Evolutionary conservation across 2,797 vertebrate species (phyloP), one percentile per base, ranked within the genome.

Genomic region (Anableps anableps): DNA sequence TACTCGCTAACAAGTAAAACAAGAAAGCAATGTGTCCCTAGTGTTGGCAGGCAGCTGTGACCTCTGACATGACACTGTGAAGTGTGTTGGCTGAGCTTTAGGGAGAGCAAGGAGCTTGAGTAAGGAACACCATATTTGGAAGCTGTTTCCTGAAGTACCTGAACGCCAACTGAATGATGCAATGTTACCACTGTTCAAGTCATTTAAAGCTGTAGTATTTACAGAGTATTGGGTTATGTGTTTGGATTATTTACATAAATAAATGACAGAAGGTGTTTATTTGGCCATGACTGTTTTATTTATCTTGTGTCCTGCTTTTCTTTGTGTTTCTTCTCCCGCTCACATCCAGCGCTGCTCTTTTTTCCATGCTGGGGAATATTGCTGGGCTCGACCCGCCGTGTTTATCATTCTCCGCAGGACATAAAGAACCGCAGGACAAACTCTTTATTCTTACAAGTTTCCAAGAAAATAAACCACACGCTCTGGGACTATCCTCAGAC

Each of bases 371-470:
- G 50, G 66, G 83, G 83, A 86, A 82, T 88, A 85, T 87, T 76
- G 85, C 76, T 91, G 88, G 91, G 91, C 92, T 88, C 83, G 88
- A 84, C 87, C 87, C 34, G 75, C 2, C 16, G 7, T 92, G 91
- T 94, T 94, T 89, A 87, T 88, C 79, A 45, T 90, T 80, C 91
- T 73, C 92, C 72, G 82, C 80, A 19, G 85, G 90, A 91, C 81
- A 83, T 31, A 90, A 91, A 89, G 88, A 79, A 53, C 76, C 80
- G 45, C 81, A 86, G 82, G 79, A 70, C 78, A 92, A 93, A 93
- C 87, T 91, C 80, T 93, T 91, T 88, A 92, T 89, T 81, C 89
- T 94, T 88, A 89, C 90, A 88, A 83, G 84, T 93, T 93, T 79
- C 80, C 36, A 80, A 83, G 71, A 88, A 92, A 95, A 95, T 83